These are phyloP conservation scores for Euspilapteryx auroguttella DNA, from an alignment of 2,888 invertebrate genomes.

Conservation along the genomic window DNA sequence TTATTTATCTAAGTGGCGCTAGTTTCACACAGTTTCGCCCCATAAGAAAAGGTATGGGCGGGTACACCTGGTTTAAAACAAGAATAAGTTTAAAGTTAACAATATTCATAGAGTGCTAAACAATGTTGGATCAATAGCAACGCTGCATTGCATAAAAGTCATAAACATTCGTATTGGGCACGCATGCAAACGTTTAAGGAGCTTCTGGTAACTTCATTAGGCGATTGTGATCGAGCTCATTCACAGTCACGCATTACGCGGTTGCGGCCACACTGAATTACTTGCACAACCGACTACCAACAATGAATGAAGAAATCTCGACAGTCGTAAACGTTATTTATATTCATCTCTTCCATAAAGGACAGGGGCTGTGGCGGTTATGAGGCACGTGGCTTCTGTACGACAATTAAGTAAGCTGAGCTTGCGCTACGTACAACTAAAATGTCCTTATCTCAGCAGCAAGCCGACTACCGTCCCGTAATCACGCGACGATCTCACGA, in stretches of 20 bases:
- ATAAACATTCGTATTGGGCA: background rate
- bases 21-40: too few relatives aligned
- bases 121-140: too few relatives aligned
- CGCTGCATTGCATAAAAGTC: too few relatives aligned
- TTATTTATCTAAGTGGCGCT: too few relatives aligned
- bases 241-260: conserved; percentile 28
- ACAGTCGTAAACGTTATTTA: conserved; percentile 39
- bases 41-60: too few relatives aligned
- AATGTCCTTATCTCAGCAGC: conserved; percentile 31
- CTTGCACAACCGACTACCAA: conserved; percentile 18
- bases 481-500: conserved; percentile 54
- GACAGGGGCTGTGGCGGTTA: conserved; percentile 27
- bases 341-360: conserved; percentile 39
- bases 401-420: conserved; percentile 34
- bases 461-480: conserved; percentile 16
- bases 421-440: conserved; percentile 19
- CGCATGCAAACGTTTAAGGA: background rate
- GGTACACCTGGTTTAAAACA: too few relatives aligned
- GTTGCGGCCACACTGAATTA: conserved; percentile 30
- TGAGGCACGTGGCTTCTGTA: conserved; percentile 43
- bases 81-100: too few relatives aligned
- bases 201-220: background rate
- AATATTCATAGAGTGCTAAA: too few relatives aligned
- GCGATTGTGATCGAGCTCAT: conserved; percentile 9
- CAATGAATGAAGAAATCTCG: conserved; percentile 47